Evolutionary conservation across 2,888 invertebrate genomes (phyloP).

Genomic region (Coleophora flavipennella): DNA sequence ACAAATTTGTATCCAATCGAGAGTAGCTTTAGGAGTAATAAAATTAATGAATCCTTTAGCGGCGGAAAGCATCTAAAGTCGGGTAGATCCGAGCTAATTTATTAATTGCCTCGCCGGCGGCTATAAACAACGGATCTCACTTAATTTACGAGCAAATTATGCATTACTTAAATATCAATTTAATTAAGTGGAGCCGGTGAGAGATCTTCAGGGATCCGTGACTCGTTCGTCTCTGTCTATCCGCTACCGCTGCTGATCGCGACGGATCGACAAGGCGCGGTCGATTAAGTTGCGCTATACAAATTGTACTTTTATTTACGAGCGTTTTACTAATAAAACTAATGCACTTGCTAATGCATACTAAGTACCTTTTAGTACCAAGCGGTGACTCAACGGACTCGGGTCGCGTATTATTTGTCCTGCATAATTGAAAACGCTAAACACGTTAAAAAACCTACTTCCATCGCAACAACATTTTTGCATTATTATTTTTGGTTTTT

Average conservation of each 20-base stretch:
- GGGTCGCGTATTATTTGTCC: no score
- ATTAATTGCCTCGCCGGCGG: conserved; percentile 65
- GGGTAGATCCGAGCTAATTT: conserved; percentile 62
- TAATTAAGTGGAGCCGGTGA: conserved; percentile 53
- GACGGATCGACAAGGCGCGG: no score
- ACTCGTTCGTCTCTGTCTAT: conserved; percentile 60
- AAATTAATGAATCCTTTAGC: conserved; percentile 61
- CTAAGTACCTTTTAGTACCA: no score
- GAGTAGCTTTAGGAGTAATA: conserved; percentile 41
- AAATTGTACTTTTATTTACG: neutral
- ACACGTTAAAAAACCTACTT: no score
- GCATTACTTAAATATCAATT: conserved; percentile 73
- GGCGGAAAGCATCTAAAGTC: conserved; percentile 57
- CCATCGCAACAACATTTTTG: no score
- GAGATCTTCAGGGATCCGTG: conserved; percentile 7
- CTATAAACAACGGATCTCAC: conserved; percentile 69
- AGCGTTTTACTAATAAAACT: neutral
- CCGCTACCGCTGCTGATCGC: conserved; percentile 12
- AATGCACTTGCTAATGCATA: no score
- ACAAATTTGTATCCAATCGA: conserved; percentile 1
- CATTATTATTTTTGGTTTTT: no score
- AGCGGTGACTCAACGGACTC: no score
- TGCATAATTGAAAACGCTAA: no score
- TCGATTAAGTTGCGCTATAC: neutral
- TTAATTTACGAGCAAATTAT: conserved; percentile 72